Evolutionary conservation across 2,888 invertebrate species (phyloP), one percentile per base, ranked within the genome.

Genomic region (Choristoneura rosaceana): DNA sequence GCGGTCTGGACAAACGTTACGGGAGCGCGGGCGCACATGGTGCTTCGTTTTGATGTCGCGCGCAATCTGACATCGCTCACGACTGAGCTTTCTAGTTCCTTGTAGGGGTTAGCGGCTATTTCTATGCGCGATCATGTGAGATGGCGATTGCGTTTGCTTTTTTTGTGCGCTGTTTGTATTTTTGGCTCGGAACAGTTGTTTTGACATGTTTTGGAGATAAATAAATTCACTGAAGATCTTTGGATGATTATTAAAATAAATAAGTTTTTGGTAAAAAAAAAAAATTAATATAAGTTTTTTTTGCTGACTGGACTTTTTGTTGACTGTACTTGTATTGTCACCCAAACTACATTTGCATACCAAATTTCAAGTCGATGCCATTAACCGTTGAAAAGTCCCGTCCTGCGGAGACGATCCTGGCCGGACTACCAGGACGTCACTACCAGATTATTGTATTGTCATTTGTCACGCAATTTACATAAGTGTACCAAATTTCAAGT

Each of bases 51-150:
- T 50, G 64, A 64, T 64, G 64, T 64, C 62, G 62, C 62, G 50
- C 64, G 50, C 64, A 64, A 64, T 64, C 50, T 64, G 64, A 64
- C 50, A 50, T 50, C 50, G 64, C 17, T 7, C 64, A 64, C 64
- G 64, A 50, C 64, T 47, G 34, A n/a, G 64, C 64, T 64, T 64
- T 64, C 64, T 64, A 50, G 47, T 64, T 50, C 64, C 64, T 64
- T 64, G 64, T 64, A 64, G 14, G 64, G 64, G 17, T 61, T 41
- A 61, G 34, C 50, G 47, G 50, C 25, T 63, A 47, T 47, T 47
- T 55, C 43, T 66, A 38, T 61, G 34, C 61, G 47, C 25, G 63
- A 47, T 63, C 47, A 63, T 63, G 63, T 63, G 64, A 64, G 64
- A 64, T 64, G 45, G 45, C 43, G 45, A 45, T 62, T 55, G 55